These are phyloP conservation scores for Dolomedes plantarius DNA, from an alignment of 2,888 invertebrate genomes.

Conservation along the genomic window DNA sequence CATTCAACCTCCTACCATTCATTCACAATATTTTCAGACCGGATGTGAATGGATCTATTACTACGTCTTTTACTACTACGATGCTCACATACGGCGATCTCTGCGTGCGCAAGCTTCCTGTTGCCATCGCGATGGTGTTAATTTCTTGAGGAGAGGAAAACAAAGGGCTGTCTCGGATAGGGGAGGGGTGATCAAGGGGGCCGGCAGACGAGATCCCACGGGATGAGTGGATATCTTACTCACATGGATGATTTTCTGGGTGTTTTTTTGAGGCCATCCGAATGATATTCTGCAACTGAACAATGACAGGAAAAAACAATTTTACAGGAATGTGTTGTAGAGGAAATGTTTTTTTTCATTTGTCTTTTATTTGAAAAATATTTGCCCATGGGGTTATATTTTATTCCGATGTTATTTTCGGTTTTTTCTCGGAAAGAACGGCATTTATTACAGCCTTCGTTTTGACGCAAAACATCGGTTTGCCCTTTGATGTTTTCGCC, in stretches of 20 bases:
- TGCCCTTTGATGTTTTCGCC: no score
- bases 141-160: constrained; percentile 55
- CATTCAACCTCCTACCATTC: constrained; percentile 55
- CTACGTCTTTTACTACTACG: constrained; percentile 60
- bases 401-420: neutral
- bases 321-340: neutral
- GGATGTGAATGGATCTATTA: constrained; percentile 52
- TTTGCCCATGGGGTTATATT: neutral
- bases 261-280: neutral
- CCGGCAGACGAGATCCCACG: neutral
- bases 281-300: neutral
- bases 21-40: constrained; percentile 63
- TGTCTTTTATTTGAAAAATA: neutral
- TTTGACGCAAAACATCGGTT: no score
- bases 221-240: constrained; percentile 27
- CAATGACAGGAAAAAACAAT: constrained; percentile 36
- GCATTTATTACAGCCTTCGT: no score
- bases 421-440: neutral
- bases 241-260: constrained; percentile 46
- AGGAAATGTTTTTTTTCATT: constrained; percentile 3
- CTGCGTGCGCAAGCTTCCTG: constrained; percentile 62
- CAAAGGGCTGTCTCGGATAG: constrained; percentile 7
- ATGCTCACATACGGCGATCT: constrained; percentile 15
- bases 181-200: neutral
- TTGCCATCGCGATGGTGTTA: constrained; percentile 51